Evolutionary conservation across 2,888 invertebrate species (phyloP), one percentile per base, ranked within the genome.

Genomic region (Graphium colonna): DNA sequence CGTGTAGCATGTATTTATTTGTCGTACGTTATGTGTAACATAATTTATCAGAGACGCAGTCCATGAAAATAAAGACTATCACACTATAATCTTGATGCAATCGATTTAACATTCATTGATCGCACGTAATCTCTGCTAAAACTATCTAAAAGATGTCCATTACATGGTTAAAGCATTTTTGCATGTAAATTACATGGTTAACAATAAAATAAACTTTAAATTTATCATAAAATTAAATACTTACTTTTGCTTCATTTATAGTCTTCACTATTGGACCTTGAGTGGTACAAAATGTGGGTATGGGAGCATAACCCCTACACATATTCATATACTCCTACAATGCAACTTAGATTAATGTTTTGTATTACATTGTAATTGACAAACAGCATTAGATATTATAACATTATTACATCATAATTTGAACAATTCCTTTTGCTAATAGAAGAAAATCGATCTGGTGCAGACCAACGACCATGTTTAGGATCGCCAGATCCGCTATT

Each of bases 241-340:
- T 66, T 63, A 84, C 87, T 66, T 71, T 77, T 15, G 82, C 84
- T 59, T 86, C 87, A 57, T 73, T 71, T 13, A 84, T 73, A 31
- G 71, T 79, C 70, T 73, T 82, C 39, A 82, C 77, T 0, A 75
- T 57, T 18, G 79, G 80, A 17, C 71, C 71, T 63, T 80, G 79
- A 31, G 75, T 72, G 26, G 79, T 71, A n/a, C 76, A 68, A 55
- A 76, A 80, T 12, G 77, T 72, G 26, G 80, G 71, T 26, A 77
- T 60, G n/a, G 68, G 67, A 50, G 61, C 57, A 46, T 62, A 66
- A 13, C 52, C 55, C 21, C 57, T 57, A 1, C 56, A 1, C 43
- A 51, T 65, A 55, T 63, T 77, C 18, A 57, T 39, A 39, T 36
- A 64, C 1, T 73, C 73, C 76, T 79, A 57, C 51, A 71, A 67